Conservation (phyloP, 1,140 invertebrate genomes). For the Helicoverpa zea region DNA sequence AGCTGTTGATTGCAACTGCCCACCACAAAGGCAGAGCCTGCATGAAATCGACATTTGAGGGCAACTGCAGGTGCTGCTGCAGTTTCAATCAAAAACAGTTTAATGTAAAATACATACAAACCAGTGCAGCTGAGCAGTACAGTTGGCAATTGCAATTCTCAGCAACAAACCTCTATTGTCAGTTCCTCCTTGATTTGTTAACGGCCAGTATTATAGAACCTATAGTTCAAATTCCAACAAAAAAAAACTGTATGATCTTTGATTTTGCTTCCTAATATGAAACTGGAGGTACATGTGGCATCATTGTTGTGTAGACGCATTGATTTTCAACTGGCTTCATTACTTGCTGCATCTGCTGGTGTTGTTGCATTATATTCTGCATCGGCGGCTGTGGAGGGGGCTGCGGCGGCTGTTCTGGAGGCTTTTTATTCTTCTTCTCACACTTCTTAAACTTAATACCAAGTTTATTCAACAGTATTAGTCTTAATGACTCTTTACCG, state of each 20-base stretch:
- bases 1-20: too few species aligned
- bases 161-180: too few species aligned
- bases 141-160: too few species aligned
- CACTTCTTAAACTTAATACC: slow-evolving; percentile 85
- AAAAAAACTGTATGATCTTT: neutral
- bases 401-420: slow-evolving; percentile 47
- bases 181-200: too few species aligned
- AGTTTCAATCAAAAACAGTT: too few species aligned
- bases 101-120: too few species aligned
- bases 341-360: slow-evolving; percentile 64
- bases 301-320: slow-evolving; percentile 79
- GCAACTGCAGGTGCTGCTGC: too few species aligned
- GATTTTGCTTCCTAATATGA: slow-evolving; percentile 67
- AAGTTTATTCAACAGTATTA: slow-evolving; percentile 82
- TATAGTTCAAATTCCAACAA: neutral
- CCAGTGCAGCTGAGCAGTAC: too few species aligned
- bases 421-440: slow-evolving; percentile 82
- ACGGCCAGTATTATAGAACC: too few species aligned
- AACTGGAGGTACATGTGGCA: slow-evolving; percentile 80
- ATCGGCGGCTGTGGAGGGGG: slow-evolving; percentile 57
- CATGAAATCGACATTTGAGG: too few species aligned
- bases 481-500: slow-evolving; percentile 78
- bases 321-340: slow-evolving; percentile 77
- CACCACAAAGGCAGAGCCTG: too few species aligned
- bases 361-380: slow-evolving; percentile 67